These are phyloP conservation scores for Bacillus rossius DNA, from an alignment of 1,140 invertebrate species.

Conservation along the genomic window DNA sequence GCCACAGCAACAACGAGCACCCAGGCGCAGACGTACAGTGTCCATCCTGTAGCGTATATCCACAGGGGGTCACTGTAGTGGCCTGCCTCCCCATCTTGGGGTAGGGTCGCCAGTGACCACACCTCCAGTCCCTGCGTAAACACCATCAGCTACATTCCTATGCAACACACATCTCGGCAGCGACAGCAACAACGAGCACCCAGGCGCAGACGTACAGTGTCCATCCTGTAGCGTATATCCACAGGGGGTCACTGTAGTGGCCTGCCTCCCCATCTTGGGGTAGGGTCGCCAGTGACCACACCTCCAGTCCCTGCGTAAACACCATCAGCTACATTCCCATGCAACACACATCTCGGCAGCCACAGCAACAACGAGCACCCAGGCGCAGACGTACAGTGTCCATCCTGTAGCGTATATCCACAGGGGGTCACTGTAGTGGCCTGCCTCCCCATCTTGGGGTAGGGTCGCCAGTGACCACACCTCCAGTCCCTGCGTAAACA, in stretches of 20 bases:
- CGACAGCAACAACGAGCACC: slow-evolving; percentile 39
- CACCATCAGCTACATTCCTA: too few relatives aligned
- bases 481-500: slow-evolving; percentile 35
- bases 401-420: slow-evolving; percentile 43
- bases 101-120: slow-evolving; percentile 38
- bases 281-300: slow-evolving; percentile 38
- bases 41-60: slow-evolving; percentile 41
- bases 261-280: slow-evolving; percentile 23
- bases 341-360: too few relatives aligned
- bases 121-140: slow-evolving; percentile 36
- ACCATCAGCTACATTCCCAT: too few relatives aligned
- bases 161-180: too few relatives aligned
- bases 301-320: slow-evolving; percentile 34
- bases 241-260: slow-evolving; percentile 32
- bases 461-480: slow-evolving; percentile 39
- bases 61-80: slow-evolving; percentile 35
- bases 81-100: slow-evolving; percentile 22
- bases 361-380: slow-evolving; percentile 39
- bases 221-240: slow-evolving; percentile 42
- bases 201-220: slow-evolving; percentile 38
- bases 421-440: slow-evolving; percentile 29
- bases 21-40: slow-evolving; percentile 38
- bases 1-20: slow-evolving; percentile 40
- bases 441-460: slow-evolving; percentile 22
- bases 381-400: slow-evolving; percentile 37